Percentiles rank a stretch among this genome's conserved stretches.
These are phyloP conservation scores for Falco cherrug DNA, from an alignment of 2,797 vertebrate species.

Conservation along the genomic window DNA sequence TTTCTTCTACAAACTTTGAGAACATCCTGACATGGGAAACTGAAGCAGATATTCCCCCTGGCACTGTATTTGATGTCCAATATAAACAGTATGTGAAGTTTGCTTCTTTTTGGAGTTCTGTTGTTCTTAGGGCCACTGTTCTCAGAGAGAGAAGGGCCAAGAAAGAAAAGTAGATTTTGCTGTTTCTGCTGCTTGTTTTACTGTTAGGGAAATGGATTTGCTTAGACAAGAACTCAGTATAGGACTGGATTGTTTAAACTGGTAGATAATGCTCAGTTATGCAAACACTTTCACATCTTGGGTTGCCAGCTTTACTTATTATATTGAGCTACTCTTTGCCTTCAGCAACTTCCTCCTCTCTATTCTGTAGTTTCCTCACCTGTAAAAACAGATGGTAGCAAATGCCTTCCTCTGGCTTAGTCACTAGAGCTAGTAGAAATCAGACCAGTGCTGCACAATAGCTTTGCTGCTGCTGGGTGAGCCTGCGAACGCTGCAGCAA, in stretches of 20 bases:
- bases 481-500: neutral
- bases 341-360: neutral
- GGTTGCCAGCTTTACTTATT: neutral
- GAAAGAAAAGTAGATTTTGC: neutral
- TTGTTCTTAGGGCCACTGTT: neutral
- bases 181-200: neutral
- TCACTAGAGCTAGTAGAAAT: neutral
- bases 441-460: neutral
- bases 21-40: slow-evolving; percentile 75
- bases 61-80: slow-evolving; percentile 69
- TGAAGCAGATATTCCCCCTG: neutral
- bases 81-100: slow-evolving; percentile 71
- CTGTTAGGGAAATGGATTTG: neutral
- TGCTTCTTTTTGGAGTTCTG: neutral
- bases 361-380: neutral
- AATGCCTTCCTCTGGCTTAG: neutral
- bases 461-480: neutral
- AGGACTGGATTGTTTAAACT: neutral
- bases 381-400: neutral
- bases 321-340: neutral
- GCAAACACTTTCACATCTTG: neutral
- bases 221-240: neutral
- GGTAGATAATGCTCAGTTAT: neutral
- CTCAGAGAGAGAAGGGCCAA: neutral
- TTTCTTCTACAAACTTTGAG: slow-evolving; percentile 78